Evolutionary conservation across 2,888 invertebrate genomes (phyloP), one percentile per base, ranked within the genome.

Genomic region (Dione juno): DNA sequence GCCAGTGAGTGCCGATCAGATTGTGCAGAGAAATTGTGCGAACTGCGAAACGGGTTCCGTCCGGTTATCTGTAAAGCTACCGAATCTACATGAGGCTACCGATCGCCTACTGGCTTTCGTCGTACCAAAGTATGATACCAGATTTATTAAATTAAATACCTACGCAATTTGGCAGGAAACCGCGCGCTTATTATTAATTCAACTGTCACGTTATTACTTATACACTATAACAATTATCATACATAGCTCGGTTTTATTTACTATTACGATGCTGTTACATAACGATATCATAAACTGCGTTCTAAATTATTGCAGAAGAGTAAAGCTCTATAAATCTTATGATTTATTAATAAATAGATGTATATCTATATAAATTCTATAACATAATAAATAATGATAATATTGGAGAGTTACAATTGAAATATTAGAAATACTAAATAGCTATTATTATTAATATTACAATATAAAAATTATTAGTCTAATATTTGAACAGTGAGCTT

Each of bases 11-110:
- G 82, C 78, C 80, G 86, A 85, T 88, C 85, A 80, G 81, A 84
- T 86, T 82, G 82, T 82, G 84, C 79, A 83, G 88, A 88, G 86
- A 88, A 88, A 86, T 87, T 85, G 84, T 84, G 81, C 80, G 81
- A 84, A 74, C 61, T 88, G 86, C 85, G 79, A 84, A 89, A 88
- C 88, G 83, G 82, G 89, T 89, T 88, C 82, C 78, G 77, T 82
- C 75, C 79, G 79, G 79, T 81, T 83, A 85, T 80, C 82, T 82
- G 81, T 79, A 81, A 80, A 84, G 85, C 84, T 83, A 82, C 87
- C 83, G 82, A 88, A 88, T 86, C 82, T 85, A 80, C 86, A 81
- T 84, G 82, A 78, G 75, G 79, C 82, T 80, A 79, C 83, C 73
- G 79, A 73, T 77, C 66, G 77, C 84, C 84, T 83, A 83, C 87